Percentiles rank a stretch among this genome's conserved stretches.
These are phyloP conservation scores for Eupithecia pulchellata DNA, from an alignment of 2,888 invertebrate genomes.

Conservation along the genomic window DNA sequence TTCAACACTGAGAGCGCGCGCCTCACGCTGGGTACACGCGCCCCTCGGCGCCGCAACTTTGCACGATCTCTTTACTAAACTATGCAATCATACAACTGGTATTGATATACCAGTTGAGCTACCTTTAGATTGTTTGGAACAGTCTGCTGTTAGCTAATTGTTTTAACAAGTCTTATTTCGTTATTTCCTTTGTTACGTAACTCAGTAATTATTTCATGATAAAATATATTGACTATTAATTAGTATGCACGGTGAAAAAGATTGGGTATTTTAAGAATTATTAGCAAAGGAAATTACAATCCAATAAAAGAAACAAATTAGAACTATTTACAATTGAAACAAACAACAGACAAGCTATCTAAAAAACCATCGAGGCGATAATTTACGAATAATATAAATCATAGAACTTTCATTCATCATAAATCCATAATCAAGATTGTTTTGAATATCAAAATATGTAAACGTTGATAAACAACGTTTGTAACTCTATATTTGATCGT, in stretches of 20 bases:
- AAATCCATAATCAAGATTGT: slow-evolving; percentile 7
- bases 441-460: not conserved
- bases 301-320: too few relatives aligned
- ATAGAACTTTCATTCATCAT: not conserved
- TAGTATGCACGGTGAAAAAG: not conserved
- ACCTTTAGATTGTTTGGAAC: too few relatives aligned
- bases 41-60: slow-evolving; percentile 31
- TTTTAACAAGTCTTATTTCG: too few relatives aligned
- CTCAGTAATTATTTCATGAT: too few relatives aligned
- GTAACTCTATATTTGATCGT: slow-evolving; percentile 9
- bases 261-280: too few relatives aligned
- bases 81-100: not conserved
- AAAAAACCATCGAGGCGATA: not conserved
- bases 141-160: too few relatives aligned
- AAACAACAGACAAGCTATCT: not conserved
- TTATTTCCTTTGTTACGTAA: too few relatives aligned
- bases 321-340: too few relatives aligned
- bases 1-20: slow-evolving; percentile 65
- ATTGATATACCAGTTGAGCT: too few relatives aligned
- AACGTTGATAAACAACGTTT: slow-evolving; percentile 11
- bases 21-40: slow-evolving; percentile 56
- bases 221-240: not conserved
- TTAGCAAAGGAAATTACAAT: too few relatives aligned
- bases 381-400: not conserved
- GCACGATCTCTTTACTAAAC: slow-evolving; percentile 16